Percentiles rank a stretch among this genome's conserved stretches.
Conservation (phyloP, 2,888 invertebrate genomes). For the Drosophila recens region DNA sequence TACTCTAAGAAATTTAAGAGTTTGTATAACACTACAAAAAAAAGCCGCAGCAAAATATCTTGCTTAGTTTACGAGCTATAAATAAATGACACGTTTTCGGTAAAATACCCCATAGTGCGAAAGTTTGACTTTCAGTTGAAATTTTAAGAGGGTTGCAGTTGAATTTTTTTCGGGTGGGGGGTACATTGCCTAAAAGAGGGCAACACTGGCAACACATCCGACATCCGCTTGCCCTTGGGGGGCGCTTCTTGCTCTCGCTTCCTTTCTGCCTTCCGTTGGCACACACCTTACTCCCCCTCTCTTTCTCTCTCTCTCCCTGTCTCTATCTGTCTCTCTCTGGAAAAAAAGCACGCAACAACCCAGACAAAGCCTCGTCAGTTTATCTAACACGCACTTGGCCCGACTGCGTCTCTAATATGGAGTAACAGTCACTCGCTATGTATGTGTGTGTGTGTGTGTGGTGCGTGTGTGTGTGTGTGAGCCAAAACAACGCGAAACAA, state of each 20-base stretch:
- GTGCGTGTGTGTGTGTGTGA: constrained; percentile 4
- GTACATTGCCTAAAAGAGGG: not conserved
- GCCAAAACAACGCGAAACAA: constrained; percentile 35
- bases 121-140: constrained; percentile 1
- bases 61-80: no score
- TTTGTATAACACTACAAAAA: no score
- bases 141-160: not conserved
- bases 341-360: constrained; percentile 26
- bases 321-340: not conserved
- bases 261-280: constrained; percentile 68
- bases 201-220: constrained; percentile 71
- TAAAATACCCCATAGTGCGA: no score
- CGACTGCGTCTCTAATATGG: constrained; percentile 38
- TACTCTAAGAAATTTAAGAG: no score
- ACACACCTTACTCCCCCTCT: constrained; percentile 36
- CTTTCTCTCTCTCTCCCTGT: no score
- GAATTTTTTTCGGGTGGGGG: constrained; percentile 3
- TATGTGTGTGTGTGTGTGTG: not conserved
- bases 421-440: not conserved
- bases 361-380: constrained; percentile 67
- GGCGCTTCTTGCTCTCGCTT: constrained; percentile 67
- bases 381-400: constrained; percentile 75
- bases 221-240: constrained; percentile 80
- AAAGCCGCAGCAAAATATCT: no score
- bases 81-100: no score